Conservation (phyloP, 2,797 vertebrate genomes). For the Eulemur albifrons region DNA sequence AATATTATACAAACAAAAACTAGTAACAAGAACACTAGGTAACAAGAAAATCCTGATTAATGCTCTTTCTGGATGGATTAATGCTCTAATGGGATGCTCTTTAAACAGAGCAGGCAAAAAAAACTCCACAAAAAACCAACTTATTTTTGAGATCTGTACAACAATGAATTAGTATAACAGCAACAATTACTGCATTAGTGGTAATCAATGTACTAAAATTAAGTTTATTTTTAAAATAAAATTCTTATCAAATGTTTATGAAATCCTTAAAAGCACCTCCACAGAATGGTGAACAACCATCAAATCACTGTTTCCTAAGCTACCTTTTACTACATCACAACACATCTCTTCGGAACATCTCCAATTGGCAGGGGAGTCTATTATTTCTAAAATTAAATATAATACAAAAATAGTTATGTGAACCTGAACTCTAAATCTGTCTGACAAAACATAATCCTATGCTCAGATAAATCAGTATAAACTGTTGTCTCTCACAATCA, state of each 20-base stretch:
- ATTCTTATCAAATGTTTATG: neutral
- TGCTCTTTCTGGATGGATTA: no score
- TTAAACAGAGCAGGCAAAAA: neutral
- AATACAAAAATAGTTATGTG: neutral
- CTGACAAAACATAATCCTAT: neutral
- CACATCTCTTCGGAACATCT: neutral
- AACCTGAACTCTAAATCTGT: neutral
- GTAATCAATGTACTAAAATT: neutral
- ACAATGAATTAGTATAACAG: neutral
- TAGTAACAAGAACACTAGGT: neutral
- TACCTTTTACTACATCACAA: neutral
- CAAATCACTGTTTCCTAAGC: neutral
- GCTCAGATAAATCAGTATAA: neutral
- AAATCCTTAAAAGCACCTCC: neutral
- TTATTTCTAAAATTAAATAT: conserved; percentile 21
- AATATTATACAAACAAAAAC: neutral
- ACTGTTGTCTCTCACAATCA: neutral
- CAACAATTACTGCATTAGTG: neutral
- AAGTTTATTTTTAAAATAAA: conserved; percentile 26
- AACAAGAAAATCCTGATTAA: conserved; percentile 7
- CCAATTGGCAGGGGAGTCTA: neutral
- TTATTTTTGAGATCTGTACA: neutral
- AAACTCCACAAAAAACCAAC: neutral
- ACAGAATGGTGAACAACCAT: neutral
- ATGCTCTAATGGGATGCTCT: neutral